Base-by-base conservation (phyloP, 2,113 vertebrate species). In the Damaliscus lunatus region DNA sequence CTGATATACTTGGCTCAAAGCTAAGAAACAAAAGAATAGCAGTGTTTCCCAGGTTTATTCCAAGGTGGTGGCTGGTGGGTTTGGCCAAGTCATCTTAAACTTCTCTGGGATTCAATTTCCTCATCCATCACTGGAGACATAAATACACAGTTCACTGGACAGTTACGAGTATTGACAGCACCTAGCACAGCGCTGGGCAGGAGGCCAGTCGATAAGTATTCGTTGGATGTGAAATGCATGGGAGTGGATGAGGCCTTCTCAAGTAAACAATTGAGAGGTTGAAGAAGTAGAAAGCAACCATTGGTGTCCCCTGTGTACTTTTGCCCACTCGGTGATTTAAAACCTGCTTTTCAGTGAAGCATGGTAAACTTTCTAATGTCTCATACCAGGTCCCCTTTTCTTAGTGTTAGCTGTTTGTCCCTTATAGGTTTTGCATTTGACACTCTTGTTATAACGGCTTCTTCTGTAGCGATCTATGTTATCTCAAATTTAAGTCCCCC, bases 21-120 rank as follows among this genome's bases (percentile, higher is more conserved):
- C 93, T 96, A 96, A 60, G 43, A 97, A 97, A 95, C 92, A 96
- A 93, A 97, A 64, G 57, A 67, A 94, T 33, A 5, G 46, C 33
- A 43, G 6, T 85, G 25, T 78, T 93, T 78, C 94, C 82, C 77
- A 91, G 77, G 29, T 83, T 87, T 91, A 46, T 80, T 83, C 96
- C 74, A 86, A 94, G 97, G 95, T n/a, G 92, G 48, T 88, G 67
- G 55, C 59, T 52, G 46, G 52, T 84, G 33, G 59, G 9, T 59
- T 95, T 81, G 80, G 78, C 50, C 83, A 93, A 96, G 60, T 88
- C 90, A 95, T 83, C 86, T 64, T 88, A 59, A 82, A 91, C 55
- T 94, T 96, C 67, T 93, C n/a, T 62, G 78, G 55, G 29, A 91
- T 96, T 95, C 57, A 21, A 83, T 89, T 96, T 80, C 88, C 57